Conservation (phyloP, 2,888 invertebrate species). For the Cybosia mesomella region DNA sequence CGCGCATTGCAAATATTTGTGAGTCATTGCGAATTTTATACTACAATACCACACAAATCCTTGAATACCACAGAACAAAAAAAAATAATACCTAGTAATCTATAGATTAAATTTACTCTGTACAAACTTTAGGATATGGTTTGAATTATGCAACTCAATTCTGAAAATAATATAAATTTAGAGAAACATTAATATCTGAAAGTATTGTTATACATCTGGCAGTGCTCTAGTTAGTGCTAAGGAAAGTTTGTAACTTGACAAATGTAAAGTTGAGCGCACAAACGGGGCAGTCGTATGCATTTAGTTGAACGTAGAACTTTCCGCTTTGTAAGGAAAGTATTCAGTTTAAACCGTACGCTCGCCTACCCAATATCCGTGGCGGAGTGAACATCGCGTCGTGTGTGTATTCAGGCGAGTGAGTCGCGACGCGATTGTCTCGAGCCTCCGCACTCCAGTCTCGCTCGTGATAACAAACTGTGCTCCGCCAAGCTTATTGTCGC, state of each 20-base stretch:
- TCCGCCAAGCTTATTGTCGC: conserved; percentile 60
- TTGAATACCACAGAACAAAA: no score
- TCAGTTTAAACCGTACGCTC: conserved; percentile 72
- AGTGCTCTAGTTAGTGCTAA: conserved; percentile 59
- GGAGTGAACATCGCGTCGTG: conserved; percentile 60
- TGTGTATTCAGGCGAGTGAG: conserved; percentile 71
- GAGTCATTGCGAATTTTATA: no score
- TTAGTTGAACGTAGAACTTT: conserved; percentile 78
- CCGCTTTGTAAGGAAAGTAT: conserved; percentile 78
- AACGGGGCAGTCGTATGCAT: conserved; percentile 74
- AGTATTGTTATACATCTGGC: conserved; percentile 34
- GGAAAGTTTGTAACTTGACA: conserved; percentile 70
- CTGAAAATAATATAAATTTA: conserved; percentile 1
- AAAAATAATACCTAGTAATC: no score
- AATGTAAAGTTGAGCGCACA: conserved; percentile 73
- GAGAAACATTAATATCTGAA: conserved; percentile 26
- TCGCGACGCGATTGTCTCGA: conserved; percentile 60
- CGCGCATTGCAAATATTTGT: not conserved
- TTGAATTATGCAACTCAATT: not conserved
- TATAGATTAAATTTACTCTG: not conserved
- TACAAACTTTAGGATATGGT: not conserved
- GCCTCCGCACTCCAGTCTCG: conserved; percentile 46
- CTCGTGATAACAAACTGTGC: conserved; percentile 68
- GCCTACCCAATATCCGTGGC: conserved; percentile 77
- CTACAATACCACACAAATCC: no score